A percentile compares a stretch with the other conserved stretches of the same genome.
Conservation (phyloP, 2,797 vertebrate genomes). For the Tauraco hartlaubi region DNA sequence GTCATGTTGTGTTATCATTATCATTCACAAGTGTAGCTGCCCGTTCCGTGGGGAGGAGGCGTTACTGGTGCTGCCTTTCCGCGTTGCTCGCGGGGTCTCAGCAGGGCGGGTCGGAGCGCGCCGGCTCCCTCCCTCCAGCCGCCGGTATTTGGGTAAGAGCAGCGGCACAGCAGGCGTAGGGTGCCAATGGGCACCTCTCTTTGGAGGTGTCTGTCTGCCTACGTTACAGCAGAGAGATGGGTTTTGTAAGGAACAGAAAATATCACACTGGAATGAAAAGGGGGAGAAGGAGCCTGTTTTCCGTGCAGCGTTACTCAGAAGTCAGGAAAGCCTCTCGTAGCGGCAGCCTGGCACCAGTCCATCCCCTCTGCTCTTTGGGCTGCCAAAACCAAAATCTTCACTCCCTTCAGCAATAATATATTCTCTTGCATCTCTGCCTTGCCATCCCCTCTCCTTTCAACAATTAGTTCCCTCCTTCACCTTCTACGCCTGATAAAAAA, state of each 20-base stretch:
- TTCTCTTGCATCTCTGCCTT: constrained; percentile 7
- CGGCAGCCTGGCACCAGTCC: background rate
- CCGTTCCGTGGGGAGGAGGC: background rate
- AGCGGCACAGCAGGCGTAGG: background rate
- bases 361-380: background rate
- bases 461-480: background rate
- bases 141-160: background rate
- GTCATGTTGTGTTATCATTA: background rate
- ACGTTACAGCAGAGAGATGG: accelerated
- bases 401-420: background rate
- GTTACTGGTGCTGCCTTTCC: background rate
- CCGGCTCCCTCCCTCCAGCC: no score
- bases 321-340: background rate
- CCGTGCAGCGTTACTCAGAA: background rate
- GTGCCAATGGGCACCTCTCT: background rate
- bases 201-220: background rate
- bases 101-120: background rate
- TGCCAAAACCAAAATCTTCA: background rate
- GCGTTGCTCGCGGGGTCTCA: background rate
- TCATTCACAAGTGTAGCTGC: background rate
- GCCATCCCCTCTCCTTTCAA: background rate
- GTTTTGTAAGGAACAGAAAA: background rate
- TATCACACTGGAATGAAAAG: accelerated
- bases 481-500: constrained; percentile 1
- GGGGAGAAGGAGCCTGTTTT: background rate